Conservation (phyloP, 2,113 vertebrate genomes). For the Poecile atricapillus region DNA sequence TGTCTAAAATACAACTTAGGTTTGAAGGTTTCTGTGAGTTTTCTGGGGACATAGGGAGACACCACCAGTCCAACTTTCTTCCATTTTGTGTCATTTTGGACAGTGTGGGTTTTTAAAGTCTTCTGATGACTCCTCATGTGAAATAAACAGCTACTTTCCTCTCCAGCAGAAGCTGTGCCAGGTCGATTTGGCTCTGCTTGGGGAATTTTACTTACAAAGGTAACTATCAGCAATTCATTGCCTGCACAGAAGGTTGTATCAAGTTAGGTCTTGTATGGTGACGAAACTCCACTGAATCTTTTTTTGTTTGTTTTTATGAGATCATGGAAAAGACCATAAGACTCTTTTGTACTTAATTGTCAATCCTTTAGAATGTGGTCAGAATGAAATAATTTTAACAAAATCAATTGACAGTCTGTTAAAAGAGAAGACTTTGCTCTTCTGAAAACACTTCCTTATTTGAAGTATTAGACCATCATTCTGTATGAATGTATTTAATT, state of each 20-base stretch:
- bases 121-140: not conserved
- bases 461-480: not conserved
- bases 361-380: not conserved
- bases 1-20: not conserved
- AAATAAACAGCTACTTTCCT: not conserved
- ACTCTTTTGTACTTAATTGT: not conserved
- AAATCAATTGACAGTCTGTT: not conserved
- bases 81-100: not conserved
- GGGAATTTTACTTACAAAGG: not conserved
- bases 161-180: not conserved
- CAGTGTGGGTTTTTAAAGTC: not conserved
- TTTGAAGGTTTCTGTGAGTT: not conserved
- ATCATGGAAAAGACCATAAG: not conserved
- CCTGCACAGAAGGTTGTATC: not conserved
- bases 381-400: not conserved
- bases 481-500: not conserved
- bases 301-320: not conserved
- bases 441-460: not conserved
- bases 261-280: not conserved
- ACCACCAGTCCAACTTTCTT: not conserved
- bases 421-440: not conserved
- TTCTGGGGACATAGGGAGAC: not conserved
- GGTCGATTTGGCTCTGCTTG: not conserved
- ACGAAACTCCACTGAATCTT: not conserved
- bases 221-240: not conserved